Evolutionary conservation across 2,888 invertebrate genomes (phyloP).

Genomic region (Apodemia hepburni): DNA sequence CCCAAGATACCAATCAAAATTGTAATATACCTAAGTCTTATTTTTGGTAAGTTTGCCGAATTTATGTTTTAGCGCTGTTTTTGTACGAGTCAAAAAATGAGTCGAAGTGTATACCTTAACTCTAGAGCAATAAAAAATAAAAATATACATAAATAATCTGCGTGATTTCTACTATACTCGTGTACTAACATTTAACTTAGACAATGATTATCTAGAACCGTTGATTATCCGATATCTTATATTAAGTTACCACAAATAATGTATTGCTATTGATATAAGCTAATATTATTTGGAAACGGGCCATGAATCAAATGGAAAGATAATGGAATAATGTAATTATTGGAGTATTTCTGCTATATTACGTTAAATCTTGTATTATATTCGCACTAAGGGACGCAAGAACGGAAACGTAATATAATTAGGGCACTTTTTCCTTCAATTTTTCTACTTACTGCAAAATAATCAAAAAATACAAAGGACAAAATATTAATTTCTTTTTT

Average conservation of each 20-base stretch:
- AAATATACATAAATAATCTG: too few relatives aligned
- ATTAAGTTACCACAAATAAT: slow-evolving; percentile 3
- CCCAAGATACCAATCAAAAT: too few relatives aligned
- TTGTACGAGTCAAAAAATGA: too few relatives aligned
- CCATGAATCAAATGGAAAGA: slow-evolving; percentile 9
- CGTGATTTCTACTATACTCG: not conserved
- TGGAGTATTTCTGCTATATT: not conserved
- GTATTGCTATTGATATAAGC: not conserved
- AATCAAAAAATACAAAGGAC: too few relatives aligned
- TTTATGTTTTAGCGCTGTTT: too few relatives aligned
- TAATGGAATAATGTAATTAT: slow-evolving; percentile 9
- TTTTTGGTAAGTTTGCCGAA: too few relatives aligned
- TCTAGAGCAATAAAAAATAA: too few relatives aligned
- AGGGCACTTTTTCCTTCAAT: not conserved
- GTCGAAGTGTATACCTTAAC: too few relatives aligned
- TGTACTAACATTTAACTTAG: not conserved
- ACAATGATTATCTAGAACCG: not conserved
- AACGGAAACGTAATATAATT: too few relatives aligned
- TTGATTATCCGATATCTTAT: slow-evolving; percentile 4
- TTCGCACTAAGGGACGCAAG: not conserved
- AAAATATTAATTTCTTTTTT: too few relatives aligned
- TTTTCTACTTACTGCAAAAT: too few relatives aligned
- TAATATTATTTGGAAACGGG: slow-evolving; percentile 10
- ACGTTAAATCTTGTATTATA: not conserved
- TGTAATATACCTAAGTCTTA: too few relatives aligned